Evolutionary conservation across 1,140 invertebrate genomes (phyloP).

Genomic region (Mactra quadrangularis): DNA sequence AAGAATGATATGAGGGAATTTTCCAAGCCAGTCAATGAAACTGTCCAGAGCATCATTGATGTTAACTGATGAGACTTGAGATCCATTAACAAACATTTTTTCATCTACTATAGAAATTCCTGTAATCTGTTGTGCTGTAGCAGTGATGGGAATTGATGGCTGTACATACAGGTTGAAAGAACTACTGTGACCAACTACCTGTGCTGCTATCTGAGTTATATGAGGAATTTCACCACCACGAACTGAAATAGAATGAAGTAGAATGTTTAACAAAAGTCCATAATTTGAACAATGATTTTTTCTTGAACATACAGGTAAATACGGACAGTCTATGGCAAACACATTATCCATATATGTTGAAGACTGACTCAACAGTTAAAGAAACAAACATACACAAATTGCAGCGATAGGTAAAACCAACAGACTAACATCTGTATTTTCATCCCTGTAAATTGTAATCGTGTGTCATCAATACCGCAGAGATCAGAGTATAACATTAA

Average conservation of each 20-base stretch:
- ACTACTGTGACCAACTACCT: not conserved
- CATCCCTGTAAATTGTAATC: no score
- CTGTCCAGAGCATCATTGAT: not conserved
- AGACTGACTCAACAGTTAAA: no score
- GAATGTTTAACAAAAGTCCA: no score
- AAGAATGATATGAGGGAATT: not conserved
- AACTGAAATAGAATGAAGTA: not conserved
- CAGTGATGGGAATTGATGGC: not conserved
- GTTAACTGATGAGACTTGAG: not conserved
- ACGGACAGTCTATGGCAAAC: no score
- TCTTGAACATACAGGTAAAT: no score
- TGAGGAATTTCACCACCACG: not conserved
- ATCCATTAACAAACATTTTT: not conserved
- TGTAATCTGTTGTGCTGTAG: not conserved
- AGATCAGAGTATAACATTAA: no score
- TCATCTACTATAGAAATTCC: not conserved
- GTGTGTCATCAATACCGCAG: no score
- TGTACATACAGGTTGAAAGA: not conserved
- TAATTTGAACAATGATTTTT: no score
- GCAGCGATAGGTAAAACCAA: no score
- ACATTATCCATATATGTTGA: no score
- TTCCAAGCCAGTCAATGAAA: not conserved
- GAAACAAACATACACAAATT: no score
- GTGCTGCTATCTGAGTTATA: constrained; percentile 5
- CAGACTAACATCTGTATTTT: no score